Conservation (phyloP, 35 echinoderm and acorn worm species). For the Ophioderma brevispina region DNA sequence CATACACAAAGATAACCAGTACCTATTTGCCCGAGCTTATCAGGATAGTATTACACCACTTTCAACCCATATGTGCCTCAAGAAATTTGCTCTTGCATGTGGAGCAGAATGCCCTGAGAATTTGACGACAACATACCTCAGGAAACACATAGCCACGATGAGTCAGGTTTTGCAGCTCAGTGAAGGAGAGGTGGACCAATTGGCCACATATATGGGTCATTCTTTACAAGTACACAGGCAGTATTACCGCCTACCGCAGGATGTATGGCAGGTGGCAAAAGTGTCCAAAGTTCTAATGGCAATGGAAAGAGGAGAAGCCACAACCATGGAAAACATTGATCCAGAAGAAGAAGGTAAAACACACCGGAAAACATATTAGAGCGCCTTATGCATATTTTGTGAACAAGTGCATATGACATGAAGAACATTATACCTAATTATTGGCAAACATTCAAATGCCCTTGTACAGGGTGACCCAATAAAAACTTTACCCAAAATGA, state of each 20-base stretch:
- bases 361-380: too few relatives aligned
- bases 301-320: conserved; percentile 46
- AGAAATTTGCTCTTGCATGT: conserved; percentile 20
- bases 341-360: conserved; percentile 17
- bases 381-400: too few relatives aligned
- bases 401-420: too few relatives aligned
- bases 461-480: too few relatives aligned
- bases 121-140: conserved; percentile 19
- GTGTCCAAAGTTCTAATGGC: conserved; percentile 32
- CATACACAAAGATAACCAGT: conserved; percentile 19
- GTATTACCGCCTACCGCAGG: conserved; percentile 65
- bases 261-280: conserved; percentile 55
- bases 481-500: too few relatives aligned
- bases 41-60: background rate
- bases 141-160: conserved; percentile 68
- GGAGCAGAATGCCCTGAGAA: conserved; percentile 41
- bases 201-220: conserved; percentile 60
- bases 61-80: conserved; percentile 33
- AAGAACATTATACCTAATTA: too few relatives aligned
- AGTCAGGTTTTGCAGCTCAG: conserved; percentile 50
- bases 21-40: conserved; percentile 31
- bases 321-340: background rate
- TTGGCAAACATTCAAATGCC: too few relatives aligned
- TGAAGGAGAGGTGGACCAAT: conserved; percentile 54
- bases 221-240: conserved; percentile 38